These are phyloP conservation scores for Drosophila gunungcola DNA, from an alignment of 1,140 invertebrate species.

Conservation along the genomic window DNA sequence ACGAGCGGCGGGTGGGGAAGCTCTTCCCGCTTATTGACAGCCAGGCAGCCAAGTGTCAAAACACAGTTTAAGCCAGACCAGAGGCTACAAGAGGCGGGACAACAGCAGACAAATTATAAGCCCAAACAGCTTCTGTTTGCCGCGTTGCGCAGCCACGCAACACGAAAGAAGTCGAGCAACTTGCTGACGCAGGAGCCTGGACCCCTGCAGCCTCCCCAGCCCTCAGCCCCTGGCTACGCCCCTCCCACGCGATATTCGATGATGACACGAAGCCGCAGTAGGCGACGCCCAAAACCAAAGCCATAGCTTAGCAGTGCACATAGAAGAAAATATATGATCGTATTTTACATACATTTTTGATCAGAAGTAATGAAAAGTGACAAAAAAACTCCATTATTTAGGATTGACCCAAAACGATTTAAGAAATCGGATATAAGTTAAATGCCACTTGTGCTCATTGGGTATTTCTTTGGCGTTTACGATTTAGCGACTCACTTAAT, in stretches of 20 bases:
- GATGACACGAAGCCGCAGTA: conserved; percentile 50
- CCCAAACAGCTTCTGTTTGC: conserved; percentile 32
- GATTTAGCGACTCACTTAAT: too few relatives aligned
- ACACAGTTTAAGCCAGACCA: conserved; percentile 58
- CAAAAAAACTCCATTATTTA: background rate
- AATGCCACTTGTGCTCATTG: too few relatives aligned
- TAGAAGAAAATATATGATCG: background rate
- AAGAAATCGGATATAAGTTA: too few relatives aligned
- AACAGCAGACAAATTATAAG: conserved; percentile 52
- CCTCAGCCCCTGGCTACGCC: background rate
- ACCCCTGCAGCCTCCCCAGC: background rate
- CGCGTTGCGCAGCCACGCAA: conserved; percentile 13
- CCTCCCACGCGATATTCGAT: conserved; percentile 18
- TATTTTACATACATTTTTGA: too few relatives aligned
- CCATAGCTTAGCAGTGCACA: conserved; percentile 10
- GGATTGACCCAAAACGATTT: too few relatives aligned
- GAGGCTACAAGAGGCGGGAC: background rate
- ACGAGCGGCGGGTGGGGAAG: conserved; percentile 1
- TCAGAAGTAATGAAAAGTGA: background rate
- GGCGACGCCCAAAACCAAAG: conserved; percentile 46
- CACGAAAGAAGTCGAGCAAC: conserved; percentile 39
- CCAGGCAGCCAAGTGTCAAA: conserved; percentile 64
- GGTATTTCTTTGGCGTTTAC: too few relatives aligned
- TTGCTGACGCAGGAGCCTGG: conserved; percentile 38
- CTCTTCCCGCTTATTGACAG: conserved; percentile 64